Conservation (phyloP, 2,113 vertebrate species). For the Sinocyclocheilus rhinocerous region DNA sequence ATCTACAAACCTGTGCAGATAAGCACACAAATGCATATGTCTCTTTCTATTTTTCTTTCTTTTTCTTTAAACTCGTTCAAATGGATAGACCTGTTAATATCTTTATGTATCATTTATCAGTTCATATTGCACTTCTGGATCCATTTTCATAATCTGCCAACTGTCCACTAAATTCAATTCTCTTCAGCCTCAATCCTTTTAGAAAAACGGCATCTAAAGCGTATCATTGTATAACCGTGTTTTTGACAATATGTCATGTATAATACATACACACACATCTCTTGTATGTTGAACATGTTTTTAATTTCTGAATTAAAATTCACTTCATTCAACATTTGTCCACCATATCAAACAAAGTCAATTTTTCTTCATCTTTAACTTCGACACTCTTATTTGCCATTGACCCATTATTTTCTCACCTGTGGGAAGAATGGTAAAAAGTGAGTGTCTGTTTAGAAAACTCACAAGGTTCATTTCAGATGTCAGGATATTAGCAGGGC, state of each 20-base stretch:
- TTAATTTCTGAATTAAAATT: too few relatives aligned
- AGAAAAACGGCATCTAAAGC: not conserved
- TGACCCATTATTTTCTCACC: slow-evolving; percentile 36
- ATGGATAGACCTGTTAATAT: not conserved
- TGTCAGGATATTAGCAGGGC: slow-evolving; percentile 42
- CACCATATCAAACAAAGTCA: too few relatives aligned
- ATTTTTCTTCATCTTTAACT: not conserved
- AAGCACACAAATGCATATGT: slow-evolving; percentile 8
- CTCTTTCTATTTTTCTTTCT: not conserved
- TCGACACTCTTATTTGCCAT: not conserved
- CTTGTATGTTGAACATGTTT: too few relatives aligned
- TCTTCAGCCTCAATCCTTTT: not conserved
- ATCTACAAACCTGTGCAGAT: slow-evolving; percentile 5
- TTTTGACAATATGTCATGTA: not conserved
- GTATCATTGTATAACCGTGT: not conserved
- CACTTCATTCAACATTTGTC: too few relatives aligned
- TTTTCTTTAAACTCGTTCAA: not conserved
- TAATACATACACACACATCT: too few relatives aligned
- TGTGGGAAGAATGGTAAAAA: slow-evolving; percentile 7
- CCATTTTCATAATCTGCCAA: not conserved
- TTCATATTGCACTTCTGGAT: not conserved
- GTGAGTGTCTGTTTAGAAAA: slow-evolving; percentile 9
- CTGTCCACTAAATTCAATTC: not conserved
- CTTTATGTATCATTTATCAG: not conserved
- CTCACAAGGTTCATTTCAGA: slow-evolving; percentile 22